These are phyloP conservation scores for Ochropacha duplaris DNA, from an alignment of 2,888 invertebrate genomes.

Conservation along the genomic window DNA sequence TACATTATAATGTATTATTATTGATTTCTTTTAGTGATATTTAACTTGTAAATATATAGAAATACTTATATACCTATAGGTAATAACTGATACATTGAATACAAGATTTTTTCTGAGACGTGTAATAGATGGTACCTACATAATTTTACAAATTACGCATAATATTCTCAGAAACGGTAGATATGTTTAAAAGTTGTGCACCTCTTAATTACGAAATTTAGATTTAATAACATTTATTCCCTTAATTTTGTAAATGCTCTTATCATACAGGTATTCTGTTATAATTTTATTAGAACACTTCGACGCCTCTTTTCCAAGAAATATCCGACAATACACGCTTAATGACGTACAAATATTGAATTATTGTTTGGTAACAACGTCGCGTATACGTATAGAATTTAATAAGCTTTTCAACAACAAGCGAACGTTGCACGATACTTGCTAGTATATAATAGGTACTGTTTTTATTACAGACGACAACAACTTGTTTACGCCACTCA, in stretches of 20 bases:
- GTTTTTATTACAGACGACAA: slow-evolving; percentile 13
- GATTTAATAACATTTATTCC: background rate
- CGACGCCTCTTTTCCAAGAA: background rate
- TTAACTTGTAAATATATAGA: too few species aligned
- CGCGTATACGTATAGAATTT: background rate
- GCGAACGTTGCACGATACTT: background rate
- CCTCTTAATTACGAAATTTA: background rate
- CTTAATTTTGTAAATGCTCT: background rate
- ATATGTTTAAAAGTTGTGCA: background rate
- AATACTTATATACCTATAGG: too few species aligned
- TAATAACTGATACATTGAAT: too few species aligned
- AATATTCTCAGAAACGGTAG: too few species aligned
- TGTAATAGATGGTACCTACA: too few species aligned
- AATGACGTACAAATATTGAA: slow-evolving; percentile 11
- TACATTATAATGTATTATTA: too few species aligned
- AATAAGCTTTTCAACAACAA: background rate
- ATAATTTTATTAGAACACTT: background rate
- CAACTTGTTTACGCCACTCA: slow-evolving; percentile 62
- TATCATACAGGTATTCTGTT: background rate
- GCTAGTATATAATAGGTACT: background rate
- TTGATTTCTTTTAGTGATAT: too few species aligned
- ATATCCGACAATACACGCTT: background rate
- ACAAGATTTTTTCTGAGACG: too few species aligned
- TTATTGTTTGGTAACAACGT: slow-evolving; percentile 1
- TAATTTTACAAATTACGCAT: too few species aligned